Evolutionary conservation across 2,888 invertebrate species (phyloP), one percentile per base, ranked within the genome.

Genomic region (Rotaria socialis): DNA sequence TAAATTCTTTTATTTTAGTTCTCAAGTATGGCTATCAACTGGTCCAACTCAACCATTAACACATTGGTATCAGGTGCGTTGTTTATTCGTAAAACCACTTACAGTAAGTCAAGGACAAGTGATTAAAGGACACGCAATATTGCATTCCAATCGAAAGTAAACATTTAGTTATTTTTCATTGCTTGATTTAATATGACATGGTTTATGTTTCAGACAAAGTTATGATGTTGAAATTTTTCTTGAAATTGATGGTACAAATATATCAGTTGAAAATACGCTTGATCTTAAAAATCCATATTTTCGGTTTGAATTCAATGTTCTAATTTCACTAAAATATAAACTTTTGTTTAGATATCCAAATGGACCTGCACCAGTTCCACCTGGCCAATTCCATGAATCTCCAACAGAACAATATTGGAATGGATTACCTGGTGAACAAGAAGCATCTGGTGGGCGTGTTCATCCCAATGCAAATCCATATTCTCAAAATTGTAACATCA

Each of bases 251-350:
- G 96, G 96, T 67, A 95, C 96, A 22, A 94, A 94, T 87, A 91
- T 92, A 35, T 94, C 94, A 87, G 95, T 96, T 74, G 94, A 94
- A 88, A 98, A 98, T 91, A 95, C 95, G 27, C 93, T 99, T 90
- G 98, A 99, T 92, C 93, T 99, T 89, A 98, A 98, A 93, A 98
- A 98, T 92, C 97, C 98, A 0, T 97, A 96, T 93, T 98, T 98
- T 92, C 94, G 97, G 90, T 85, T n/a, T n/a, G 67, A 41, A 1
- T 67, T 55, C 24, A 5, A 24, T 60, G 19, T 11, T 60, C 8
- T 56, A 24, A 8, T 56, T 24, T 56, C 4, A 24, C 24, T 55
- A 5, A 19, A 3, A 55, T 50, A 22, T 22, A 55, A 22, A 55
- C 24, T 6, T 80, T 80, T 43, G 11, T 80, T 47, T n/a, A 80